A percentile compares a stretch with the other conserved stretches of the same genome.
phyloP scores from a whole-genome alignment of 2,797 vertebrate species.

The Morelia viridis region DNA sequence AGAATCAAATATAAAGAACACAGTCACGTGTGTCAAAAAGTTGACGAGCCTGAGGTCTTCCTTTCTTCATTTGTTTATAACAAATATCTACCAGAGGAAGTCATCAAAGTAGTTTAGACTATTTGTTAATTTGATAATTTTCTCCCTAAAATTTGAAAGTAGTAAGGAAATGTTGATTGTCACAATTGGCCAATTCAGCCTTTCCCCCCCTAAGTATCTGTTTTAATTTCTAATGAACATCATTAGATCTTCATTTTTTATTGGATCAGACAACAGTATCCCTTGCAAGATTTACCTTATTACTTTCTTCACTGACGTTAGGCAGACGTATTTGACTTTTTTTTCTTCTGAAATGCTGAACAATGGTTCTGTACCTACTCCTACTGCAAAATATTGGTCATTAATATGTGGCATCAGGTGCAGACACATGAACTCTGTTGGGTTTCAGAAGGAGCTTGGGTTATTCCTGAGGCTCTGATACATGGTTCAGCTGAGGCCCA shows the following conservation, averaged over 20 bases:
- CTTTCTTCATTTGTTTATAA: conserved; percentile 77
- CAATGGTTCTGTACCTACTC: conserved; percentile 80
- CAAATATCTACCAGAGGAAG: conserved; percentile 79
- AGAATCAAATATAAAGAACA: conserved; percentile 86
- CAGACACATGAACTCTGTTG: too few relatives aligned
- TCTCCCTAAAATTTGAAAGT: conserved; percentile 73
- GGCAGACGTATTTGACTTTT: conserved; percentile 76
- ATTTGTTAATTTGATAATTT: conserved; percentile 73
- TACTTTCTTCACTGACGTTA: conserved; percentile 73
- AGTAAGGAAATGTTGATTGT: conserved; percentile 17
- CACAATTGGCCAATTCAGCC: conserved; percentile 68
- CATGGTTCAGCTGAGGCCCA: too few relatives aligned
- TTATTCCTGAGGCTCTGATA: too few relatives aligned
- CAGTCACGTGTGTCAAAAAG: conserved; percentile 79
- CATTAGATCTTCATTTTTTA: conserved; percentile 48
- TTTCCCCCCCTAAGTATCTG: conserved; percentile 76
- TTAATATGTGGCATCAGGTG: conserved; percentile 39
- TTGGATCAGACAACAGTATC: conserved; percentile 60
- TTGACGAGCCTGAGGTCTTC: conserved; percentile 71
- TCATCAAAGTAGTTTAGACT: conserved; percentile 81
- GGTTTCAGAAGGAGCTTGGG: too few relatives aligned
- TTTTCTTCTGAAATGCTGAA: conserved; percentile 67
- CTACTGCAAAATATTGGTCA: conserved; percentile 78
- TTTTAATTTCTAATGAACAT: conserved; percentile 72
- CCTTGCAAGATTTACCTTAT: conserved; percentile 75